Evolutionary conservation across 2,888 invertebrate genomes (phyloP).

Genomic region (Torymus tubicola): DNA sequence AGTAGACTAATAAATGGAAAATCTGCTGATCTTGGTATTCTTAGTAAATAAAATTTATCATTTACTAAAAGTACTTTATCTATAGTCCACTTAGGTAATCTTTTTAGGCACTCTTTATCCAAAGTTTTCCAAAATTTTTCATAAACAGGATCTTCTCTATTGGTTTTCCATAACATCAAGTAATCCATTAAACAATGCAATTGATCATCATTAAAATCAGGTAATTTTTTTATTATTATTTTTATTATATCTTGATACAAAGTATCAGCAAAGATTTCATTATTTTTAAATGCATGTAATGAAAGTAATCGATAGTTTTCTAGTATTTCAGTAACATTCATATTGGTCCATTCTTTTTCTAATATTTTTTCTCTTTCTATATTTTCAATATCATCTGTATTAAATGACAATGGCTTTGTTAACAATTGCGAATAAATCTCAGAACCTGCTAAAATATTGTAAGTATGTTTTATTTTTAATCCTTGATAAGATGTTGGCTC

Average conservation of each 20-base stretch:
- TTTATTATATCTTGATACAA: constrained; percentile 42
- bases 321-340: constrained; percentile 47
- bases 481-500: too few species aligned
- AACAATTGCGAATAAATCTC: not conserved
- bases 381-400: constrained; percentile 2
- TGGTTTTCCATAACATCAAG: constrained; percentile 41
- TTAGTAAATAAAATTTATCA: constrained; percentile 40
- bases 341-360: constrained; percentile 45
- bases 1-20: constrained; percentile 44
- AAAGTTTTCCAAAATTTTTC: constrained; percentile 24
- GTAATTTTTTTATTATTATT: constrained; percentile 8
- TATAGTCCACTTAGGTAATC: constrained; percentile 22
- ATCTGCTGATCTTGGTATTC: constrained; percentile 15
- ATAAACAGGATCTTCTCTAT: not conserved
- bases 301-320: constrained; percentile 54
- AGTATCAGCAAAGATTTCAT: not conserved
- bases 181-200: constrained; percentile 36
- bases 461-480: too few species aligned
- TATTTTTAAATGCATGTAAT: constrained; percentile 28
- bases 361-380: constrained; percentile 4
- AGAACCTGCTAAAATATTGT: too few species aligned
- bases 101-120: constrained; percentile 40
- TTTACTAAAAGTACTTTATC: constrained; percentile 48
- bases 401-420: not conserved
- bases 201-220: constrained; percentile 42